phyloP scores from a whole-genome alignment of 2,797 vertebrate species.

The Tauraco hartlaubi region DNA sequence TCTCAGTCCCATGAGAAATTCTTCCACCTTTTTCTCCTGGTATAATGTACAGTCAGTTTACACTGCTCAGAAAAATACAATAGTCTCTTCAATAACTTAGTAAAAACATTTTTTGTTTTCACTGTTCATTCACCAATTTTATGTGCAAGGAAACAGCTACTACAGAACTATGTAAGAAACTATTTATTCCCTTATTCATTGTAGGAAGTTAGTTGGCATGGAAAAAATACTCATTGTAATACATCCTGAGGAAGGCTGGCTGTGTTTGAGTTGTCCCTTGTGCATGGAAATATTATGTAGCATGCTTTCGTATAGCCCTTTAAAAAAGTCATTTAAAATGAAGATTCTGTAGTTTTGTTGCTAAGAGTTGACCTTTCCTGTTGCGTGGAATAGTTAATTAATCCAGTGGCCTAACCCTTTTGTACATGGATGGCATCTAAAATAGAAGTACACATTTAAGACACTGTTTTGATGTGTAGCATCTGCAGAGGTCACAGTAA shows the following conservation, averaged over 20 bases:
- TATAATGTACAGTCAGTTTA: not conserved
- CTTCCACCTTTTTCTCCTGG: not conserved
- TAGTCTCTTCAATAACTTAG: not conserved
- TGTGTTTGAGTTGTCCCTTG: not conserved
- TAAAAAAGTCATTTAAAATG: not conserved
- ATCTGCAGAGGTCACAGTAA: not conserved
- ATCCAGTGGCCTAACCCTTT: not conserved
- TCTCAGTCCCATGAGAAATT: not conserved
- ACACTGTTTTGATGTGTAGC: not conserved
- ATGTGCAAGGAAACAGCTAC: not conserved
- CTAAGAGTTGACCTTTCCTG: not conserved
- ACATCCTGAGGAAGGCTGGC: not conserved
- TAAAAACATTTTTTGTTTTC: not conserved
- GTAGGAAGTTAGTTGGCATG: not conserved
- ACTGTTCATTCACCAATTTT: not conserved
- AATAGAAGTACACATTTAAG: not conserved
- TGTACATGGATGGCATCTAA: not conserved
- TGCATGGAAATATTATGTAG: rapidly evolving
- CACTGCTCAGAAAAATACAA: not conserved
- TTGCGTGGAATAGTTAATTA: not conserved
- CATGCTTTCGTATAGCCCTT: not conserved
- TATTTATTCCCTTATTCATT: not conserved
- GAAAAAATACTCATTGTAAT: not conserved
- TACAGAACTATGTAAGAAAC: not conserved
- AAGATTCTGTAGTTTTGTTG: not conserved